Percentiles rank a stretch among this genome's conserved stretches.
Evolutionary conservation across 2,888 invertebrate genomes (phyloP).

Genomic region (Cremastobaeus sp.): DNA sequence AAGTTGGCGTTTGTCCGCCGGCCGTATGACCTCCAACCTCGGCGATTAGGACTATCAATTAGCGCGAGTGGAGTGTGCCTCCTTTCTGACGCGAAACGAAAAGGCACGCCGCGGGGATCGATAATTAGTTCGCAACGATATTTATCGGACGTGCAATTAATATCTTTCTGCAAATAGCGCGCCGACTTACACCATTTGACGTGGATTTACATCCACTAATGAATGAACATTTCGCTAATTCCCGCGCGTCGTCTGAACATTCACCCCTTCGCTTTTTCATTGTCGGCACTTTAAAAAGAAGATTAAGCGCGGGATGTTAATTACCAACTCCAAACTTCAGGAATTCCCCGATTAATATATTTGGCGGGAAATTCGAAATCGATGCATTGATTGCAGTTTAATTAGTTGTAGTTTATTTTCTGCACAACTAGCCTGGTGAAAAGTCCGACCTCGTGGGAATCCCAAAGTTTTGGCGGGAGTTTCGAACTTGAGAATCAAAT

Average conservation of each 20-base stretch:
- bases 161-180: slow-evolving; percentile 49
- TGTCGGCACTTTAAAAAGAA: slow-evolving; percentile 34
- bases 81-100: slow-evolving; percentile 64
- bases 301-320: slow-evolving; percentile 28
- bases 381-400: slow-evolving; percentile 2
- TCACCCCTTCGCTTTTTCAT: slow-evolving; percentile 25
- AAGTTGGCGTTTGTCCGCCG: slow-evolving; percentile 50
- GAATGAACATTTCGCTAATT: slow-evolving; percentile 41
- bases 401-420: too few species aligned
- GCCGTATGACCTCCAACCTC: slow-evolving; percentile 52
- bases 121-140: slow-evolving; percentile 65
- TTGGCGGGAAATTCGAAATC: slow-evolving; percentile 19
- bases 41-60: slow-evolving; percentile 67
- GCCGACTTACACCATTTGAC: slow-evolving; percentile 56
- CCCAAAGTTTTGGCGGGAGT: too few species aligned
- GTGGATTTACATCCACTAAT: slow-evolving; percentile 33
- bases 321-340: slow-evolving; percentile 11
- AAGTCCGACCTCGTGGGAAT: too few species aligned
- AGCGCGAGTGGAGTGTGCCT: slow-evolving; percentile 51
- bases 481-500: too few species aligned
- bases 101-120: slow-evolving; percentile 64
- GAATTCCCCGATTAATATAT: slow-evolving; percentile 4
- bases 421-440: too few species aligned
- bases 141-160: slow-evolving; percentile 39
- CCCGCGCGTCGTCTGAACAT: slow-evolving; percentile 20